Base-by-base conservation (phyloP, 2,797 vertebrate genomes). In the Peromyscus eremicus region DNA sequence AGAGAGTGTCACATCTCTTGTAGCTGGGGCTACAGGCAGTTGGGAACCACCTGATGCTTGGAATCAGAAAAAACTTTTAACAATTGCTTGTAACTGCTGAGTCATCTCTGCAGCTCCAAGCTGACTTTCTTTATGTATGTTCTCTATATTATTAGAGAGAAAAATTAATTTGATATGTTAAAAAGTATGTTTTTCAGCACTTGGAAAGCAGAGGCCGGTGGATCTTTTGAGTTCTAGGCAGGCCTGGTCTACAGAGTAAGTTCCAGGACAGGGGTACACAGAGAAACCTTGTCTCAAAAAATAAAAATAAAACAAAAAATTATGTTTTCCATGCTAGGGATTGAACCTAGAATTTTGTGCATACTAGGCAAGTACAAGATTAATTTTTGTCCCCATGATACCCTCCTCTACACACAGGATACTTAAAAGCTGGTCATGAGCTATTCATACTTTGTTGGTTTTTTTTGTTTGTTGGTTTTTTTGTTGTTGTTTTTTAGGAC, bases 61-160 rank as follows among this genome's bases (percentile, higher is more conserved):
- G 40, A 85, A 68, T 49, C 70, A 23, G 70, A 11, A 73, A 71
- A 71, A 19, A n/a, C 14, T 11, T 52, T 52, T 13, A 70, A 19
- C 9, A 64, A 32, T 21, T 49, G 46, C 43, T 85, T n/a, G 1
- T 46, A 49, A 49, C 29, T 49, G 19, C 43, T 71, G 52, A 71
- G 19, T 29, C 68, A 12, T 60, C 23, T 25, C 52, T 40, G 29
- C 2, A 73, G 7, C 37, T 57, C 19, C 29, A 40, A 92, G 43
- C 37, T 94, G 57, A 90, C 49, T 94, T 92, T 75, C 55, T 92
- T 96, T 88, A 82, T 17, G 91, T 49, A 60, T 92, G 27, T 52
- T 52, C 37, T 96, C 77, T 46, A 21, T 91, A 34, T 6, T 91
- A n/a, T 6, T 57, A 62, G 75, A 83, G 62, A 64, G 73, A 25